A percentile compares a stretch with the other conserved stretches of the same genome.
Conservation (phyloP, 2,113 vertebrate species). For the Pedionomus torquatus region DNA sequence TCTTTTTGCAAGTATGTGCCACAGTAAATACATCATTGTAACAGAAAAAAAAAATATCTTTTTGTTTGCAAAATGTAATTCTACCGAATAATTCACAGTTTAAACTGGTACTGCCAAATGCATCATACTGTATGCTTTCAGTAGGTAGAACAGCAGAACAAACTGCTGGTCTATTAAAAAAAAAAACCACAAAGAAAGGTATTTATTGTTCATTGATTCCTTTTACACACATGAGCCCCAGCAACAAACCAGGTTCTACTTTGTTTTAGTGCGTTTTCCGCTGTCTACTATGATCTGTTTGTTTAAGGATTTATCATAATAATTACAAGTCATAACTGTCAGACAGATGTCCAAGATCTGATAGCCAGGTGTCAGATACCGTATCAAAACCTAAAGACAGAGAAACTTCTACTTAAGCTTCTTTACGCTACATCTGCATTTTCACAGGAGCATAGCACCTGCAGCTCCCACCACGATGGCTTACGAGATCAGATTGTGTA, state of each 20-base stretch:
- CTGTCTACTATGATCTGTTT: slow-evolving; percentile 13
- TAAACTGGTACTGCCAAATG: neutral
- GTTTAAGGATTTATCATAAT: slow-evolving; percentile 35
- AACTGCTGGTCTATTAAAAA: neutral
- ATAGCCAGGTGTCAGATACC: neutral
- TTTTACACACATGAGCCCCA: neutral
- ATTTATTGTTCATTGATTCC: neutral
- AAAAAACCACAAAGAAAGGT: no score
- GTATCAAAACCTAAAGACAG: neutral
- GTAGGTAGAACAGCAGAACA: neutral
- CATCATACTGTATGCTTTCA: neutral
- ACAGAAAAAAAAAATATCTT: neutral
- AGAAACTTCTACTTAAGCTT: neutral
- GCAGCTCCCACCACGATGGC: neutral
- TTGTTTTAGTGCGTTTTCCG: neutral
- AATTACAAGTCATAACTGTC: slow-evolving; percentile 39
- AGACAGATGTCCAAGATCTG: neutral
- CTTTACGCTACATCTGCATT: neutral
- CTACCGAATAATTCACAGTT: neutral
- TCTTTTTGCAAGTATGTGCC: neutral
- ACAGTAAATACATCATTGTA: neutral
- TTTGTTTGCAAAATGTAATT: neutral
- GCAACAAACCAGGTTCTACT: neutral
- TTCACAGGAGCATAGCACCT: neutral
- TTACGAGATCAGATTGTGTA: neutral